Evolutionary conservation across 2,797 vertebrate genomes (phyloP), one percentile per base, ranked within the genome.

Genomic region (Fringilla coelebs): DNA sequence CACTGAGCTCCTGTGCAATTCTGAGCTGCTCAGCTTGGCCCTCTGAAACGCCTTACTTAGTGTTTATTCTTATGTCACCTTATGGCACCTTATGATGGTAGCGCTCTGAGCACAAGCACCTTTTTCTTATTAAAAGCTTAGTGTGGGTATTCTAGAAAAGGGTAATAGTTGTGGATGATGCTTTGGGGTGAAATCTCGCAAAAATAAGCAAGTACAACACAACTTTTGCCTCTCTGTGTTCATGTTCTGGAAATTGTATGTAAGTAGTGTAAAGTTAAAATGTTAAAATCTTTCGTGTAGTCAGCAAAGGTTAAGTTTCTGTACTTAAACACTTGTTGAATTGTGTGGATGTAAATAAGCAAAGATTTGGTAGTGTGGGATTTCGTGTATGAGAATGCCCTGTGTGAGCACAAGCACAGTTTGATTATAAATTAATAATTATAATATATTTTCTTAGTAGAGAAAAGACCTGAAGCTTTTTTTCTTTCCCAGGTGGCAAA

Each of bases 241-340:
- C 2, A 0, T 7, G 11, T 31, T 57, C 18, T 41, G 48, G 9
- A 46, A 57, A 6, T 13, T 4, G 10, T 4, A 0, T 0, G 0
- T 36, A 24, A 24, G 22, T 70, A 45, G 51, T 2, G 7, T 60
- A 10, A 62, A 46, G 11, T 28, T 82, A 26, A 65, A 54, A 41
- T 41, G 8, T 34, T 81, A 17, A 60, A 45, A 7, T 52, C 19
- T 66, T 49, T 2, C 0, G 0, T 7, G 3, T 17, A 13, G 7
- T 49, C 45, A n/a, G 20, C 17, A 20, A 11, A 57, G 16, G 7
- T 17, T 3, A 11, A 3, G 4, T 36, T 72, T 82, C 41, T 85
- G 9, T 40, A 2, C 16, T 76, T 41, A 40, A 74, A 14, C 25
- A 9, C 31, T 48, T 26, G 28, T 4, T 24, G 28, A 36, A 4